Percentiles rank a stretch among this genome's conserved stretches.
These are phyloP conservation scores for Subacronicta megacephala DNA, from an alignment of 2,888 invertebrate species.

Conservation along the genomic window DNA sequence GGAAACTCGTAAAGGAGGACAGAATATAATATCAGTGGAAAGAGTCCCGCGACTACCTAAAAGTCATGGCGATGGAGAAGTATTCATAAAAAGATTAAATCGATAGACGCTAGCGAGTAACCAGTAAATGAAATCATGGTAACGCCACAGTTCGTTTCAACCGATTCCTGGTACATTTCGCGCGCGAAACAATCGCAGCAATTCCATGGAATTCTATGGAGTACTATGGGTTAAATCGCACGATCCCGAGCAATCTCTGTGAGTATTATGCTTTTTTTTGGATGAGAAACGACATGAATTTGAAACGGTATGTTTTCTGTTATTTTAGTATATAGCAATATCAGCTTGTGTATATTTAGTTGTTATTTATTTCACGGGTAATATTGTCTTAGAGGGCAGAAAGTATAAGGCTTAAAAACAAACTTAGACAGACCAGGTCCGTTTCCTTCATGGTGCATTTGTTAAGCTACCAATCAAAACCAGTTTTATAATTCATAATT, in stretches of 20 bases:
- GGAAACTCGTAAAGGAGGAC: no score
- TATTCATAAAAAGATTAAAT: not conserved
- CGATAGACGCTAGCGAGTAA: slow-evolving; percentile 1
- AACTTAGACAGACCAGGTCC: no score
- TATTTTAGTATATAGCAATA: not conserved
- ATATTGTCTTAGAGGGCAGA: no score
- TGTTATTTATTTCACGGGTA: slow-evolving; percentile 1
- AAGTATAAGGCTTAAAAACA: no score
- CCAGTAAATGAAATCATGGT: not conserved
- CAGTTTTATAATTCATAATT: no score
- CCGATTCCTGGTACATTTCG: slow-evolving; percentile 33
- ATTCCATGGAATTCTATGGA: slow-evolving; percentile 36
- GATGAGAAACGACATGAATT: slow-evolving; percentile 1
- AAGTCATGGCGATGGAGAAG: not conserved
- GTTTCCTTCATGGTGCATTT: no score
- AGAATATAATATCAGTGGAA: no score
- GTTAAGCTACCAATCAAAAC: no score
- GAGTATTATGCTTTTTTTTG: slow-evolving; percentile 32
- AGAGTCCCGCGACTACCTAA: no score
- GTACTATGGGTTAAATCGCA: slow-evolving; percentile 41
- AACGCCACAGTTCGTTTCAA: slow-evolving; percentile 28
- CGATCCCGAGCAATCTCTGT: slow-evolving; percentile 21
- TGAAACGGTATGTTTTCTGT: slow-evolving; percentile 12
- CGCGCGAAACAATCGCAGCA: slow-evolving; percentile 34
- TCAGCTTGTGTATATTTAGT: not conserved